A percentile compares a stretch with the other conserved stretches of the same genome.
Conservation (phyloP, 2,888 invertebrate species). For the Heteropelma amictum region DNA sequence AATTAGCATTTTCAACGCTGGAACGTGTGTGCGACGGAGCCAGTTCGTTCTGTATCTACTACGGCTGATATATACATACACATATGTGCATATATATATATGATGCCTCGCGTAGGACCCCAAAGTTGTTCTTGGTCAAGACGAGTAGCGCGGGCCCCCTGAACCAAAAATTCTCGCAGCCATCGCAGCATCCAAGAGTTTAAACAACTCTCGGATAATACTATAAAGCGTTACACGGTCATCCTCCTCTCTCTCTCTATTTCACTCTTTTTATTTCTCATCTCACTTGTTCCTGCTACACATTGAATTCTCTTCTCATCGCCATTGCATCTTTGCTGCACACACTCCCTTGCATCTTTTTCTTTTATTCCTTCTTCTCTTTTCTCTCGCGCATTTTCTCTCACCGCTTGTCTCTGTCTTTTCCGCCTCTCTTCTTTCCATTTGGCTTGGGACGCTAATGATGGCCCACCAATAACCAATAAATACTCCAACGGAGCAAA, state of each 20-base stretch:
- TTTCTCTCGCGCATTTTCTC: background rate
- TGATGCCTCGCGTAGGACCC: conserved; percentile 60
- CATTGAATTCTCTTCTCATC: conserved; percentile 38
- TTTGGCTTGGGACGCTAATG: conserved; percentile 73
- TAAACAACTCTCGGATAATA: conserved; percentile 23
- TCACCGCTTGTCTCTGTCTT: background rate
- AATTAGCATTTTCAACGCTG: conserved; percentile 69
- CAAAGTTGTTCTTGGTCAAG: conserved; percentile 66
- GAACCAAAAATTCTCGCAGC: conserved; percentile 53
- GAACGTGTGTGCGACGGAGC: conserved; percentile 64
- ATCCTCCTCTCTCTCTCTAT: conserved; percentile 41
- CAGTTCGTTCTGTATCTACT: conserved; percentile 46
- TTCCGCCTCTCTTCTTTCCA: conserved; percentile 30
- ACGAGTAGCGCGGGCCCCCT: conserved; percentile 66
- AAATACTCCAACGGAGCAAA: conserved; percentile 73
- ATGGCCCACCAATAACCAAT: conserved; percentile 77
- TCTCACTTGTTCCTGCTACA: conserved; percentile 6
- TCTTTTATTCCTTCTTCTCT: conserved; percentile 2
- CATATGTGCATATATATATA: background rate
- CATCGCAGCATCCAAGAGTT: conserved; percentile 35
- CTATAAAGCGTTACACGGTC: conserved; percentile 26
- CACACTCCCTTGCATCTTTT: background rate
- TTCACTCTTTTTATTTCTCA: conserved; percentile 56
- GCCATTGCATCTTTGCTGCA: conserved; percentile 16
- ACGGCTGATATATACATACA: background rate